Evolutionary conservation across 2,113 vertebrate species (phyloP).

Genomic region (Leptodactylus fuscus): DNA sequence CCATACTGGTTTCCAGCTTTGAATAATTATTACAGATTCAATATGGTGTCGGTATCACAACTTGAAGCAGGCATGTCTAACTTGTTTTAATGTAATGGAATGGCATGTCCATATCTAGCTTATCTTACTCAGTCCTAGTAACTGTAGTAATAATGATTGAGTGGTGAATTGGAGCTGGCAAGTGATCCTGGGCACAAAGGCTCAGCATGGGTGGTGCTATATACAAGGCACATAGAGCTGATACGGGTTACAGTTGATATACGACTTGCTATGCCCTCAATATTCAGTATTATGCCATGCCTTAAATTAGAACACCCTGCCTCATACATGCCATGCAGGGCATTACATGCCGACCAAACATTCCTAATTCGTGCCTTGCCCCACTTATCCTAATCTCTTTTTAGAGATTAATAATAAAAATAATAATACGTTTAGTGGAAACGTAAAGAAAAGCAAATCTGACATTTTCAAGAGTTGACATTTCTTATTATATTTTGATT

Average conservation of each 20-base stretch:
- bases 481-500: conserved; percentile 61
- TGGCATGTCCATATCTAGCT: too few species aligned
- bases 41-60: too few species aligned
- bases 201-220: too few species aligned
- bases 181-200: too few species aligned
- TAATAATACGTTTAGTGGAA: too few species aligned
- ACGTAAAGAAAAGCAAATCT: conserved; percentile 27
- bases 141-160: too few species aligned
- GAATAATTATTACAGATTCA: too few species aligned
- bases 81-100: too few species aligned
- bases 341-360: background rate
- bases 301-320: conserved; percentile 1
- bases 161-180: too few species aligned
- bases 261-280: background rate
- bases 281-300: background rate
- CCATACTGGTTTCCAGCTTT: too few species aligned
- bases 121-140: too few species aligned
- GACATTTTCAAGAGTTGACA: conserved; percentile 35
- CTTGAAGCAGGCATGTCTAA: too few species aligned
- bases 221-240: background rate
- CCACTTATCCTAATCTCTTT: conserved; percentile 16
- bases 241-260: background rate
- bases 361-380: background rate
- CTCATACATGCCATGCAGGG: background rate
- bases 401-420: conserved; percentile 29